A percentile compares a stretch with the other conserved stretches of the same genome.
These are phyloP conservation scores for Eumeta japonica DNA, from an alignment of 1,140 invertebrate genomes.

Conservation along the genomic window DNA sequence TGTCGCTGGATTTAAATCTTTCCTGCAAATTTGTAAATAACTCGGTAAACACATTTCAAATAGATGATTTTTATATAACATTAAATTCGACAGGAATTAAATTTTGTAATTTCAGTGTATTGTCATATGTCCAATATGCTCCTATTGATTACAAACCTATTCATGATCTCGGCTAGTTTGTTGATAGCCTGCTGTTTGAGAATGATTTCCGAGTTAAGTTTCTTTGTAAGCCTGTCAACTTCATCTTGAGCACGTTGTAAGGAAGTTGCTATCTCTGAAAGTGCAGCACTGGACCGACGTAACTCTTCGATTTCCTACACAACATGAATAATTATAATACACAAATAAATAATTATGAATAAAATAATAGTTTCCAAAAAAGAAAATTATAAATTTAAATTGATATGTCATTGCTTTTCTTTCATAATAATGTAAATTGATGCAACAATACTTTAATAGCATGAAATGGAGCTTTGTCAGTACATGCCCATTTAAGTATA, in stretches of 20 bases:
- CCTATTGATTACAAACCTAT: slow-evolving; percentile 56
- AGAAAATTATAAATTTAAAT: no score
- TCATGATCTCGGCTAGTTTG: slow-evolving; percentile 96
- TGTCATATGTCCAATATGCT: not conserved
- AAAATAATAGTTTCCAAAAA: no score
- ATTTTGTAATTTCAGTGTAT: not conserved
- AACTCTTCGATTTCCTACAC: slow-evolving; percentile 65
- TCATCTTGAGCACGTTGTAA: slow-evolving; percentile 71
- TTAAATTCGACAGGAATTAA: not conserved
- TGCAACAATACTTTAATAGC: no score
- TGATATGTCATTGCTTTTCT: no score
- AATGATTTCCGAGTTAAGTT: slow-evolving; percentile 85
- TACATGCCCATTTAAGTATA: no score
- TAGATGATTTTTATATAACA: not conserved
- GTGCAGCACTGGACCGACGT: slow-evolving; percentile 70
- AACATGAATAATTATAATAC: slow-evolving; percentile 1
- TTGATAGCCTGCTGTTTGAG: slow-evolving; percentile 92
- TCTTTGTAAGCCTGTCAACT: slow-evolving; percentile 79
- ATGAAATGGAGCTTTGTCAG: no score
- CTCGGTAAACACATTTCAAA: no score
- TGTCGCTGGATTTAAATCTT: slow-evolving; percentile 70
- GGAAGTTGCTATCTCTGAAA: slow-evolving; percentile 67
- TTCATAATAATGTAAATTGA: no score
- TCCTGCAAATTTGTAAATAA: slow-evolving; percentile 61
- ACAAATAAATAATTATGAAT: no score